Base-by-base conservation (phyloP, 2,888 invertebrate genomes). In the Tuberolachnus salignus region DNA sequence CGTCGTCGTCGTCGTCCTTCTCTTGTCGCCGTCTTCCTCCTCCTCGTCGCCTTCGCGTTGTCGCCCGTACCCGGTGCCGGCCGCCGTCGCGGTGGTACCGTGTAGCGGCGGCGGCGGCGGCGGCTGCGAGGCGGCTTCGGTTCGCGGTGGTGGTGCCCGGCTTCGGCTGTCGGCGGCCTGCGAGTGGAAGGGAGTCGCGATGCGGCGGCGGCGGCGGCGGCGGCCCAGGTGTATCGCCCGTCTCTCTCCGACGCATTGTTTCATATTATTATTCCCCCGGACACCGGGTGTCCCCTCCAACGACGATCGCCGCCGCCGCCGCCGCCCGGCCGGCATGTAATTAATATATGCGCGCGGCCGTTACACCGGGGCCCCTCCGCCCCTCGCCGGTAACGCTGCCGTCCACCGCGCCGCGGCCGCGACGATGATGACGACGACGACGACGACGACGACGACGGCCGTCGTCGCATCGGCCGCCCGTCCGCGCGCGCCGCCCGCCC, bases 301-400 rank as follows among this genome's bases (percentile, higher is more conserved):
- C n/a, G 10, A n/a, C n/a, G n/a, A n/a, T n/a, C n/a, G n/a, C n/a
- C n/a, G n/a, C n/a, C 49, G 10, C 51, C 64, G 44, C 55, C 44
- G 53, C 74, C 53, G 53, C 44, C 21, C 44, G 16, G 13, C 55
- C 63, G 42, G 34, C 64, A 55, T 74, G 75, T 75, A 75, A 75
- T 75, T 75, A 75, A 75, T 75, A 75, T 75, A 75, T 75, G 75
- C 75, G 75, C 75, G 75, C 75, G 75, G 75, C 75, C 75, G 75
- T 75, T 75, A 75, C 75, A 66, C 75, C 66, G 44, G 19, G 14
- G 13, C 26, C 55, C 55, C 55, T 57, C 13, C 26, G 9, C 73
- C 63, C n/a, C n/a, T n/a, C n/a, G n/a, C n/a, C n/a, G n/a, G n/a
- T n/a, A n/a, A n/a, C n/a, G n/a, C n/a, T n/a, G 10, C 23, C 46